Conservation (phyloP, 35 echinoderm and acorn worm species). For the Holothuria glaberrima region DNA sequence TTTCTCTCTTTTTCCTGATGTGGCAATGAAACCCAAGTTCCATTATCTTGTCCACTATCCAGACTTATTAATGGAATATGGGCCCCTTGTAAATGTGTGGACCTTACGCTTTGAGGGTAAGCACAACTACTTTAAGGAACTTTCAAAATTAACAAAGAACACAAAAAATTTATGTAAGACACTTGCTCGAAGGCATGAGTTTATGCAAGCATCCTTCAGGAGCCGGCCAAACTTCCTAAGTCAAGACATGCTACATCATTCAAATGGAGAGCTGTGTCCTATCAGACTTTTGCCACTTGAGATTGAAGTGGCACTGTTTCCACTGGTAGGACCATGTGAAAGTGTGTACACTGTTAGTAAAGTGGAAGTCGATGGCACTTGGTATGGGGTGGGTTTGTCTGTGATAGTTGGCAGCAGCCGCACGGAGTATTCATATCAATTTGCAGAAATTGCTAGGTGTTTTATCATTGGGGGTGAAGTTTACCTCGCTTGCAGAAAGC, state of each 20-base stretch:
- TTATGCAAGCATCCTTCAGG: conserved; percentile 46
- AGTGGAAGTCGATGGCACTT: neutral
- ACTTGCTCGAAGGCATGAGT: conserved; percentile 60
- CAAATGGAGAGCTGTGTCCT: conserved; percentile 29
- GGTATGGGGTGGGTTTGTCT: neutral
- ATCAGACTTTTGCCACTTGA: neutral
- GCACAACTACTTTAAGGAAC: conserved; percentile 53
- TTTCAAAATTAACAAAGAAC: conserved; percentile 56
- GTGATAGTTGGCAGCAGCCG: neutral
- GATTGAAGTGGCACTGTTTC: neutral
- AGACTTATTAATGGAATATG: conserved; percentile 14
- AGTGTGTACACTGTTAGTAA: neutral
- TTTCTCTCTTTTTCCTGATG: conserved; percentile 18
- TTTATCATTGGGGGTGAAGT: neutral
- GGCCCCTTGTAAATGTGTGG: conserved; percentile 31
- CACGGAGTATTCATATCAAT: too few species aligned
- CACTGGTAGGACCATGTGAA: neutral
- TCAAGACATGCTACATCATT: neutral
- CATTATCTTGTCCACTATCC: conserved; percentile 63
- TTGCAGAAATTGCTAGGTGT: neutral
- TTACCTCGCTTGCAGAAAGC: neutral
- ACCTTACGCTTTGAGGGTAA: conserved; percentile 52
- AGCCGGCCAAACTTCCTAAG: neutral
- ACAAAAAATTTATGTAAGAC: conserved; percentile 62
- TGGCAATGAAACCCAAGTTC: conserved; percentile 63